These are phyloP conservation scores for Genyomyrus donnyi DNA, from an alignment of 2,113 vertebrate species.

Conservation along the genomic window DNA sequence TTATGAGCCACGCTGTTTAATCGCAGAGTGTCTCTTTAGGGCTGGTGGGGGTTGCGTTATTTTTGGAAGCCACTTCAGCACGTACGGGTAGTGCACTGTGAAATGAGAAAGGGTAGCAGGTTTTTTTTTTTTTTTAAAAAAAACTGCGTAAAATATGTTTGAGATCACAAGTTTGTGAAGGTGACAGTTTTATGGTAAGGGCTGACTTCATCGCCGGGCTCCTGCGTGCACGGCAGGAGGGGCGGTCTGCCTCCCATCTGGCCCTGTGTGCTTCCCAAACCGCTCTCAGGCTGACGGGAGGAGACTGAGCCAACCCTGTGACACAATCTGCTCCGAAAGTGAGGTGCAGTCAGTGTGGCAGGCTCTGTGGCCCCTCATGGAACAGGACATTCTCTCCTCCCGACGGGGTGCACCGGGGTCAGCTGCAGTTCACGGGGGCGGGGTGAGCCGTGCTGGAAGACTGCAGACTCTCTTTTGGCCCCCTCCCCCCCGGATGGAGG, in stretches of 20 bases:
- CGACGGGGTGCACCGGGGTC: background rate
- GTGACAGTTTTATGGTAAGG: background rate
- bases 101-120: background rate
- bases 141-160: background rate
- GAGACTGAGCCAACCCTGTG: background rate
- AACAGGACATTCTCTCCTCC: constrained; percentile 3
- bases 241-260: background rate
- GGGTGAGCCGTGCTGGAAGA: background rate
- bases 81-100: background rate
- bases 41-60: background rate
- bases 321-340: background rate
- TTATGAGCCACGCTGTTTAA: background rate
- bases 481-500: background rate
- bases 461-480: background rate
- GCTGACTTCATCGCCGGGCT: background rate
- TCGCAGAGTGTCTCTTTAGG: background rate
- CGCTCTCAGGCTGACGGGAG: background rate
- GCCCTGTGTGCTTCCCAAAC: background rate
- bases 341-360: background rate
- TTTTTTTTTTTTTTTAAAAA: background rate
- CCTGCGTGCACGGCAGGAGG: background rate
- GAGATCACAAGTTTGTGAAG: background rate
- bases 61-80: background rate
- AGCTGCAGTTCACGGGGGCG: background rate
- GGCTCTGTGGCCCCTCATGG: background rate